Percentiles rank a stretch among this genome's conserved stretches.
Conservation (phyloP, 2,888 invertebrate genomes). For the Neoaliturus tenellus region DNA sequence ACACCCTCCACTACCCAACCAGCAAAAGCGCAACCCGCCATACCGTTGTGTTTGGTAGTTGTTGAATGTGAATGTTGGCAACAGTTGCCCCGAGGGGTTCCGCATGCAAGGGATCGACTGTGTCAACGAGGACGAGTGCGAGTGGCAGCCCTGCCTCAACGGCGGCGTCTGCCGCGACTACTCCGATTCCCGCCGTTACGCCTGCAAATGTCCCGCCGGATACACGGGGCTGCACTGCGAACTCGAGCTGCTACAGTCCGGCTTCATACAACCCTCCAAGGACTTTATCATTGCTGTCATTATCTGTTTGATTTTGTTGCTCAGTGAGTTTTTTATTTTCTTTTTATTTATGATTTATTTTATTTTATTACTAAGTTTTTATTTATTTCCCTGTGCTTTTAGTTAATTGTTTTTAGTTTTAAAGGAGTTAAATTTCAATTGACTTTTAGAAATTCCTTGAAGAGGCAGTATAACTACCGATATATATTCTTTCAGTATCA, state of each 20-base stretch:
- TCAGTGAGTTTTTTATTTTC: constrained; percentile 82
- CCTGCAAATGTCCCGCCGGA: constrained; percentile 71
- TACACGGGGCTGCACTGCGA: constrained; percentile 72
- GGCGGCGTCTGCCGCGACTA: constrained; percentile 72
- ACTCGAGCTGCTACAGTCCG: constrained; percentile 81
- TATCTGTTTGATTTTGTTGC: constrained; percentile 88
- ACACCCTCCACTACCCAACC: neutral
- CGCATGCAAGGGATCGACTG: constrained; percentile 76
- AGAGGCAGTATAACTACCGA: too few relatives aligned
- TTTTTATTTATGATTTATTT: constrained; percentile 12
- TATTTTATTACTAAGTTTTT: neutral
- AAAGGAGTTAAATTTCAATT: too few relatives aligned
- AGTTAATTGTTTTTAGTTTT: constrained; percentile 40
- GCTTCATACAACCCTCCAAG: constrained; percentile 87
- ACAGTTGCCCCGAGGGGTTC: constrained; percentile 89
- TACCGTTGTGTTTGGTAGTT: constrained; percentile 61
- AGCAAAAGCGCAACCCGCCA: neutral
- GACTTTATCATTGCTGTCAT: constrained; percentile 93
- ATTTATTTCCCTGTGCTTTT: constrained; percentile 1
- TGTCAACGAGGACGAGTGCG: constrained; percentile 74
- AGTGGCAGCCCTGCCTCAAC: constrained; percentile 72
- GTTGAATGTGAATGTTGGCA: constrained; percentile 43
- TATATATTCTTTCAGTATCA: too few relatives aligned
- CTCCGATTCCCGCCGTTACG: constrained; percentile 71
- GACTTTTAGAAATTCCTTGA: too few relatives aligned